These are phyloP conservation scores for Pelodiscus sinensis DNA, from an alignment of 2,113 vertebrate species.

Conservation along the genomic window DNA sequence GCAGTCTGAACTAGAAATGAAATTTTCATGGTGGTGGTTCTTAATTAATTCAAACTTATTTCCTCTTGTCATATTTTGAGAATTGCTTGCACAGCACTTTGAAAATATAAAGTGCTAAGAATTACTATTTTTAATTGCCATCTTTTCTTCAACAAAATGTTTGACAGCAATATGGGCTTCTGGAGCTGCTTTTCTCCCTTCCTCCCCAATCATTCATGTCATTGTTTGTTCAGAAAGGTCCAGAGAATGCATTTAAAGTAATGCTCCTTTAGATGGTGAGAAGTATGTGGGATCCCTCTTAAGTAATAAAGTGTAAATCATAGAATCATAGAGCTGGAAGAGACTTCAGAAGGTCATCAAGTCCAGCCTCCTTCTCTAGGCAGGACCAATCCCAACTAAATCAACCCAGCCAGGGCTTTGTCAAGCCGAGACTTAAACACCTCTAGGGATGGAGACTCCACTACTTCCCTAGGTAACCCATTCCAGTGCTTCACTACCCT, in stretches of 20 bases:
- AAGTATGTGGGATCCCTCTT: background rate
- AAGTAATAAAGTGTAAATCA: background rate
- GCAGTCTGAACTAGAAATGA: background rate
- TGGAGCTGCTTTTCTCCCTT: background rate
- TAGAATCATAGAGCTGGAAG: too few species aligned
- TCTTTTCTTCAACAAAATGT: background rate
- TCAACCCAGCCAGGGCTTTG: too few species aligned
- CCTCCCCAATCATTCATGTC: background rate
- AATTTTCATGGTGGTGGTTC: background rate
- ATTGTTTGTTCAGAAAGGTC: background rate
- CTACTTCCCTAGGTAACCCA: too few species aligned
- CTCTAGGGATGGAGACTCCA: too few species aligned
- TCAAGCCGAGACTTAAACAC: too few species aligned
- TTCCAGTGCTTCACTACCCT: too few species aligned
- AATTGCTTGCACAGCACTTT: background rate
- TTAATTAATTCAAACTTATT: background rate
- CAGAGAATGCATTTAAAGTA: background rate
- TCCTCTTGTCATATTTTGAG: background rate
- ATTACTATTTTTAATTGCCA: background rate
- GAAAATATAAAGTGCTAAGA: background rate
- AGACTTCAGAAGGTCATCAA: too few species aligned
- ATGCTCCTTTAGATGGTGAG: background rate
- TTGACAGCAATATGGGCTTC: background rate
- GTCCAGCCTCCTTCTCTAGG: too few species aligned
- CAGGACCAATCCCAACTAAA: too few species aligned